Evolutionary conservation across 2,113 vertebrate genomes (phyloP).

Genomic region (Himantopus leucocephalus): DNA sequence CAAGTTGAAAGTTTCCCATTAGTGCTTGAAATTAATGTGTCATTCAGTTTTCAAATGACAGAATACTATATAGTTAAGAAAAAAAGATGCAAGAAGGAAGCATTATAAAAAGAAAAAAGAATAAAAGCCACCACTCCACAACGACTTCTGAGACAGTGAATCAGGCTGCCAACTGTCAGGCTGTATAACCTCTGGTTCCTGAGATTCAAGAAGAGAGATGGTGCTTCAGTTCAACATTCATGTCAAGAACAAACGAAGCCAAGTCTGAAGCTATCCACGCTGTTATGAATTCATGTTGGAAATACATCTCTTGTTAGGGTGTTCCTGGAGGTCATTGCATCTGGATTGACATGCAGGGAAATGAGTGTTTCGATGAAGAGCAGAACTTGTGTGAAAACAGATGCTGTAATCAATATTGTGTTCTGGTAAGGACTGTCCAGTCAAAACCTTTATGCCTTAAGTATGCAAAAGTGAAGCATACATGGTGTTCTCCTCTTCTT

Average conservation of each 20-base stretch:
- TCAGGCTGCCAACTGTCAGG: constrained; percentile 3
- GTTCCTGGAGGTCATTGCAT: background rate
- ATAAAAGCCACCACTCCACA: background rate
- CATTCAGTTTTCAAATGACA: constrained; percentile 57
- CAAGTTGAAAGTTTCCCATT: constrained; percentile 58
- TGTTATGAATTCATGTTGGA: background rate
- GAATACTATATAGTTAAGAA: constrained; percentile 15
- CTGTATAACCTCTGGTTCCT: background rate
- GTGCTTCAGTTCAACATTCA: constrained; percentile 1
- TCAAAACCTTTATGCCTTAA: background rate
- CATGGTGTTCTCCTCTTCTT: background rate
- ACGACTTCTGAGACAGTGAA: background rate
- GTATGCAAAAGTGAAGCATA: background rate
- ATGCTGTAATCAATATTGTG: background rate
- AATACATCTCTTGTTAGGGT: background rate
- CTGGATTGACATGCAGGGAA: background rate
- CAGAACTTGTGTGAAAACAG: background rate
- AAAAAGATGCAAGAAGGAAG: background rate
- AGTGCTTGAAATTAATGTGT: constrained; percentile 63
- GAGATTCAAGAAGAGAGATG: background rate
- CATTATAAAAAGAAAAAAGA: background rate
- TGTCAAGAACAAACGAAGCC: background rate
- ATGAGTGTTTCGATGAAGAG: background rate
- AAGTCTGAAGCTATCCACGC: background rate
- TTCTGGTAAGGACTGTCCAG: background rate